Evolutionary conservation across 2,113 vertebrate species (phyloP).

Genomic region (Saccopteryx leptura): DNA sequence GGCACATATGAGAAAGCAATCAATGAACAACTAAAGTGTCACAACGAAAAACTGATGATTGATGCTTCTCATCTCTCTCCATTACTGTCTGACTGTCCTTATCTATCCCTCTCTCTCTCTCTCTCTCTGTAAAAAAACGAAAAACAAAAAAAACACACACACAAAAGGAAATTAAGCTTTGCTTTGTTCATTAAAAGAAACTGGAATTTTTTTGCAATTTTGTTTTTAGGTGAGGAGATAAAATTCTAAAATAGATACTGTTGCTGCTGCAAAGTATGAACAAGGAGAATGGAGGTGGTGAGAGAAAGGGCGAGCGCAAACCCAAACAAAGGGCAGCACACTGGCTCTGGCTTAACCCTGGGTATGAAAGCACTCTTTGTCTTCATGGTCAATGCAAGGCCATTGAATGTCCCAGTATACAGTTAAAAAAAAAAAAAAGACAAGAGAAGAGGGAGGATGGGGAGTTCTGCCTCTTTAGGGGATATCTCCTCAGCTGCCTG

Average conservation of each 20-base stretch:
- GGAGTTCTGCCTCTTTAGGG: constrained; percentile 83
- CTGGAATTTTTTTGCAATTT: constrained; percentile 39
- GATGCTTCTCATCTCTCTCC: too few relatives aligned
- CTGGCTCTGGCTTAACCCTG: constrained; percentile 69
- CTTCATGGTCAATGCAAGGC: constrained; percentile 86
- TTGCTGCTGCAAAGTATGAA: constrained; percentile 73
- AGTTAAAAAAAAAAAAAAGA: constrained; percentile 75
- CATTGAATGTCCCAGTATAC: constrained; percentile 84
- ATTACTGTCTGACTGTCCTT: too few relatives aligned
- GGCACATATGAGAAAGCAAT: too few relatives aligned
- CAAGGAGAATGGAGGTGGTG: constrained; percentile 78
- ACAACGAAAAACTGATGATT: too few relatives aligned
- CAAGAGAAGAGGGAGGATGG: constrained; percentile 80
- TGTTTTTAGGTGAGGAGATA: constrained; percentile 78
- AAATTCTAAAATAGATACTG: constrained; percentile 73
- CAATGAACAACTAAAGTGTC: too few relatives aligned
- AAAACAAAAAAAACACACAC: neutral
- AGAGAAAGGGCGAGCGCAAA: constrained; percentile 75
- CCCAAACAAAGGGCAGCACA: constrained; percentile 85
- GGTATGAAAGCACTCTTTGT: constrained; percentile 89
- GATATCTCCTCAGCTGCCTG: constrained; percentile 86
- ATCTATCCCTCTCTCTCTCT: too few relatives aligned
- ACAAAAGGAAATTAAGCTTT: constrained; percentile 57
- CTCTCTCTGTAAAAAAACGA: too few relatives aligned
- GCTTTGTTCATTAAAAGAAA: constrained; percentile 12